Base-by-base conservation (phyloP, 2,113 vertebrate species). In the Gnathonemus echidnorhynchus region DNA sequence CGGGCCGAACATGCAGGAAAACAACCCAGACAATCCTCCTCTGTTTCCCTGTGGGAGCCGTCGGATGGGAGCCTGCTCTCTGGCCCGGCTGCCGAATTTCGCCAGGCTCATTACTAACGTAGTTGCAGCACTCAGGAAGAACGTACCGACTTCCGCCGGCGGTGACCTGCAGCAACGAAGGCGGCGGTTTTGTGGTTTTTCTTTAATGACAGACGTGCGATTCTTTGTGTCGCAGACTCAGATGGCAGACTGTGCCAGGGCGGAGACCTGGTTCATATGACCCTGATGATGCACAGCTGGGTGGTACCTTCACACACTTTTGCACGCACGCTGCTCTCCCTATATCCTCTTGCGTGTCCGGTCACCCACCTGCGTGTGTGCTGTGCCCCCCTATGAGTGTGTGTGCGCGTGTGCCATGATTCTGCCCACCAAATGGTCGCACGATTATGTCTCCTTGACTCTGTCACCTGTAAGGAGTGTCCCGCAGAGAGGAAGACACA, bases 231-330 rank as follows among this genome's bases (percentile, higher is more conserved):
- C 91, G 7, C 93, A 96, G 96, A 96, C 92, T 92, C 92, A 1
- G 96, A 96, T 27, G 96, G 96, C 50, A 95, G 93, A 90, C 86
- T 95, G 3, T 92, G 85, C 89, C 91, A 93, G 92, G 94, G 94
- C 5, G 92, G 94, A 45, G 95, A 95, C 90, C 89, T 96, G 89
- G 95, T 96, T 90, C 93, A 95, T 87, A 96, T 96, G 96, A 95
- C 95, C 88, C 93, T 96, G 92, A 96, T 96, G 96, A 96, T 96
- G 96, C 96, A 96, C 92, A 95, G 94, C 88, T 96, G 96, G 96
- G 94, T 96, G 0, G 94, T 96, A 11, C 94, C 96, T 1, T 96
- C 96, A 10, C 94, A 95, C 90, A 93, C 88, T 19, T 96, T 96
- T 17, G 94, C 95, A 90, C 93, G 95, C 92, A 96, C 95, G 92